Percentiles rank a stretch among this genome's conserved stretches.
These are phyloP conservation scores for Ecliptopera silaceata DNA, from an alignment of 2,888 invertebrate species.

Conservation along the genomic window DNA sequence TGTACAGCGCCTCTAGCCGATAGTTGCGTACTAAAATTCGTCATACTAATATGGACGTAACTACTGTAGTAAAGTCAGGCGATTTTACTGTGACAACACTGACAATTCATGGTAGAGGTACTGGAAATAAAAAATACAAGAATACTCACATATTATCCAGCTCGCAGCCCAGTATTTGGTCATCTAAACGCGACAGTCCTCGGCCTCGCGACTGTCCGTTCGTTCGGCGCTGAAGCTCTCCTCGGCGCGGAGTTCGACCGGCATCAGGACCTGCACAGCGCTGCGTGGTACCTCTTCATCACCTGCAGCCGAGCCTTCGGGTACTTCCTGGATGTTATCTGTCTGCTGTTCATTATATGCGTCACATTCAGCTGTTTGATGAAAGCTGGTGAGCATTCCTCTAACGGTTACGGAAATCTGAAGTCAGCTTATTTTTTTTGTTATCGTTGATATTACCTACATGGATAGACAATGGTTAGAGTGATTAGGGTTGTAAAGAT, in stretches of 20 bases:
- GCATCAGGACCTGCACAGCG: conserved; percentile 85
- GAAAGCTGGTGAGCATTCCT: conserved; percentile 63
- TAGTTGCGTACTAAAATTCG: too few species aligned
- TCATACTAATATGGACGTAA: too few species aligned
- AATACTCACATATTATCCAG: conserved; percentile 65
- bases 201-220: conserved; percentile 91
- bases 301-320: conserved; percentile 86
- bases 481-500: too few species aligned
- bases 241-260: conserved; percentile 82
- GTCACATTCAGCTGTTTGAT: conserved; percentile 85
- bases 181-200: conserved; percentile 91
- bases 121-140: too few species aligned
- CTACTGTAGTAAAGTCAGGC: too few species aligned
- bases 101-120: too few species aligned
- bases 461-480: too few species aligned
- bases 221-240: conserved; percentile 87
- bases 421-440: too few species aligned
- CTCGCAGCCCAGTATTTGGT: conserved; percentile 92
- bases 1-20: too few species aligned
- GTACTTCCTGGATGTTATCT: conserved; percentile 85
- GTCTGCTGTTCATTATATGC: conserved; percentile 84
- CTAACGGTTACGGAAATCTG: too few species aligned
- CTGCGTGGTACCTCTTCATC: conserved; percentile 87
- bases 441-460: too few species aligned
- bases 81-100: too few species aligned